A percentile compares a stretch with the other conserved stretches of the same genome.
These are phyloP conservation scores for Drosophila acutilabella DNA, from an alignment of 2,888 invertebrate genomes.

Conservation along the genomic window DNA sequence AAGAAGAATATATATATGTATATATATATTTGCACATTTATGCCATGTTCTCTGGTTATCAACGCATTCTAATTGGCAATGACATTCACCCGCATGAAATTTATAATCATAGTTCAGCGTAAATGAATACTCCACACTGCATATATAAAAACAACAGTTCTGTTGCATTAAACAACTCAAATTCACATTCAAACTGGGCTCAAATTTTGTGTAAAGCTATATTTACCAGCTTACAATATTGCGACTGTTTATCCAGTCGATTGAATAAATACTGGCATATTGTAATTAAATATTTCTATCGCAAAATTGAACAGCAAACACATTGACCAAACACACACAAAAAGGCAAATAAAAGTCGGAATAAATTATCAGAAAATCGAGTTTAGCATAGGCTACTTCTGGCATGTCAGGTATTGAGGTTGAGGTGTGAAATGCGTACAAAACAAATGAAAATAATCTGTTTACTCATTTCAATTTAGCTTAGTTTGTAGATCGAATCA, in stretches of 20 bases:
- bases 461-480: background rate
- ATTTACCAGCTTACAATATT: constrained; percentile 13
- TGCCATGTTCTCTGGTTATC: constrained; percentile 16
- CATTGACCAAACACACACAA: background rate
- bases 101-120: constrained; percentile 1
- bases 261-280: constrained; percentile 61
- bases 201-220: constrained; percentile 35
- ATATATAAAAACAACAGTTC: background rate
- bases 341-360: constrained; percentile 25
- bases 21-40: background rate
- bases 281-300: constrained; percentile 72
- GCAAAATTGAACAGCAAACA: constrained; percentile 57
- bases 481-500: background rate
- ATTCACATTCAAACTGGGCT: constrained; percentile 36
- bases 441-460: constrained; percentile 44
- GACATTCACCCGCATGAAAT: constrained; percentile 9
- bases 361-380: constrained; percentile 35
- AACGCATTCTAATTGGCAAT: constrained; percentile 24
- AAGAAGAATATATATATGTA: background rate
- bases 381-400: background rate
- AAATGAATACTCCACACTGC: constrained; percentile 2
- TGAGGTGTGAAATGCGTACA: constrained; percentile 44
- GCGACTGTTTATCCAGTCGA: constrained; percentile 33
- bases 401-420: constrained; percentile 11
- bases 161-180: background rate